These are phyloP conservation scores for Cettia cetti DNA, from an alignment of 2,113 vertebrate species.

Conservation along the genomic window DNA sequence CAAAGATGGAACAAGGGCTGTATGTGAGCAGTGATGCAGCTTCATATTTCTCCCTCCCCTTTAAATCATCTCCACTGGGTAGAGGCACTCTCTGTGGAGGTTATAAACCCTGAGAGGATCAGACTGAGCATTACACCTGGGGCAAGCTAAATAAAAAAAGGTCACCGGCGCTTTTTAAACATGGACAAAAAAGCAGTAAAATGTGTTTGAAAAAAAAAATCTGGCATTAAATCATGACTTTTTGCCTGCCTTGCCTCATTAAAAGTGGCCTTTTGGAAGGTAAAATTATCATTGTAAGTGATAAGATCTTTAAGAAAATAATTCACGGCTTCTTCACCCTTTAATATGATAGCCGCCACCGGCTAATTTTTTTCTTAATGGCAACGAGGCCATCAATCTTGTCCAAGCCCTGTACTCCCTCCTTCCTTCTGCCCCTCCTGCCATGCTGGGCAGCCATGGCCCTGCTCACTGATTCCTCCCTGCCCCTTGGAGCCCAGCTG, in stretches of 20 bases:
- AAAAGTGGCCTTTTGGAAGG: conserved; percentile 90
- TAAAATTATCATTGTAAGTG: conserved; percentile 90
- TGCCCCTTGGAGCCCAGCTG: neutral
- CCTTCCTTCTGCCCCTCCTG: conserved; percentile 57
- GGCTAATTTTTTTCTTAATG: conserved; percentile 90
- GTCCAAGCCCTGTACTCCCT: conserved; percentile 54
- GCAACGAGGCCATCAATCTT: conserved; percentile 85
- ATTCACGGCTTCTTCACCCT: conserved; percentile 89
- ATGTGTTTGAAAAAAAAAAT: conserved; percentile 84
- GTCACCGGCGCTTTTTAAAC: conserved; percentile 83
- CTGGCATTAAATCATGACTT: conserved; percentile 86
- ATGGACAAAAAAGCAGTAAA: conserved; percentile 84
- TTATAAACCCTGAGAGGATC: conserved; percentile 80
- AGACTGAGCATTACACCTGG: conserved; percentile 79
- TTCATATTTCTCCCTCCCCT: conserved; percentile 54
- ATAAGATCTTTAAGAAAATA: conserved; percentile 92
- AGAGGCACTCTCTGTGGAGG: conserved; percentile 68
- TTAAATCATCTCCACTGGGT: conserved; percentile 68
- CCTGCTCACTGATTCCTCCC: neutral
- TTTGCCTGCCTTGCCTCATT: conserved; percentile 86
- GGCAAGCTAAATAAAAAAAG: conserved; percentile 83
- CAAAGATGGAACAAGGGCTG: neutral
- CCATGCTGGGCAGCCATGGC: neutral
- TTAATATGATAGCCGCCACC: conserved; percentile 87
- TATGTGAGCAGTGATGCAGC: neutral